These are phyloP conservation scores for Daboia siamensis DNA, from an alignment of 2,113 vertebrate genomes.

Conservation along the genomic window DNA sequence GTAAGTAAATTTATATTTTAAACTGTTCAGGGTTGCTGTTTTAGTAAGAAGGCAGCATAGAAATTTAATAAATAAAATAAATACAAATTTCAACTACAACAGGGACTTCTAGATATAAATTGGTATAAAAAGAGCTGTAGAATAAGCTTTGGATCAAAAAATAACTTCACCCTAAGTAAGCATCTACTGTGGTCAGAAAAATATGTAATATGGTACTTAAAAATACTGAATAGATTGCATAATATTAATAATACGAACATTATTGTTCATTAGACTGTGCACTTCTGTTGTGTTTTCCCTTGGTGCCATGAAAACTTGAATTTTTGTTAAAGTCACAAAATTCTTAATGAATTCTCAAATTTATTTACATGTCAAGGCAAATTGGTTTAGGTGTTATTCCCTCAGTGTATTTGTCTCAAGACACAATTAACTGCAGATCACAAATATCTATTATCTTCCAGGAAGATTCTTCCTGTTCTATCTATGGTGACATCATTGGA, in stretches of 20 bases:
- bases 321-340: background rate
- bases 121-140: background rate
- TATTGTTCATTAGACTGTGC: background rate
- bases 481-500: background rate
- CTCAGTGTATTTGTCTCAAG: background rate
- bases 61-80: background rate
- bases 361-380: background rate
- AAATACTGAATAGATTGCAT: background rate
- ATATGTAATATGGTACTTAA: background rate
- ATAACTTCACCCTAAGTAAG: background rate
- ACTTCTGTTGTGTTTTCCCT: background rate
- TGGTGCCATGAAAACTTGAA: background rate
- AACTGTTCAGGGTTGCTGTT: background rate
- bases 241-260: background rate
- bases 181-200: background rate
- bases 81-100: background rate
- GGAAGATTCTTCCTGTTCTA: background rate
- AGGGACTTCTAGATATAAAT: background rate
- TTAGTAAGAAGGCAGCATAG: background rate
- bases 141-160: background rate
- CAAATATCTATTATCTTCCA: background rate
- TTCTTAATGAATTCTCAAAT: background rate
- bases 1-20: background rate
- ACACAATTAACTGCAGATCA: background rate
- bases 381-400: background rate